Evolutionary conservation across 2,888 invertebrate genomes (phyloP).

Genomic region (Eurois occulta): DNA sequence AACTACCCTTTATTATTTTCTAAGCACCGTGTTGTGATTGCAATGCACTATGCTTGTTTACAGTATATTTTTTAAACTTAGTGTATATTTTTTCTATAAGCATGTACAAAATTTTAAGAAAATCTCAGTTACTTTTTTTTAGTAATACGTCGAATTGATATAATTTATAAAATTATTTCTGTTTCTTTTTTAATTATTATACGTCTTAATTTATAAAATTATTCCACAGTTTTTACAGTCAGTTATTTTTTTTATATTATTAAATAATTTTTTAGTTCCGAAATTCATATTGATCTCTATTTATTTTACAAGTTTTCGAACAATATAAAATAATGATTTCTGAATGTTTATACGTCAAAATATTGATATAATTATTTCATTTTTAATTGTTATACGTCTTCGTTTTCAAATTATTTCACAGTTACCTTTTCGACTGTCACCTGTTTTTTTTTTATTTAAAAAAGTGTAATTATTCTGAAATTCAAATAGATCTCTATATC

Average conservation of each 20-base stretch:
- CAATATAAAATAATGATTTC: not conserved
- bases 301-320: not conserved
- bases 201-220: not conserved
- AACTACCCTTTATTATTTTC: conserved; percentile 22
- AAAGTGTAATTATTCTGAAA: not conserved
- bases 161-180: conserved; percentile 17
- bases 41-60: conserved; percentile 50
- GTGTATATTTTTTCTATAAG: conserved; percentile 45
- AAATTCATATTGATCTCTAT: not conserved
- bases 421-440: conserved; percentile 2
- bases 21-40: conserved; percentile 46
- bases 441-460: not conserved
- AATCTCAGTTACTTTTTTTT: conserved; percentile 25
- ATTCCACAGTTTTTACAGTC: not conserved
- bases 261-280: not conserved
- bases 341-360: not conserved
- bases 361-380: not conserved
- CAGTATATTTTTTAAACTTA: conserved; percentile 48
- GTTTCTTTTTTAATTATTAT: not conserved
- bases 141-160: not conserved
- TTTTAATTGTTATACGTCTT: not conserved
- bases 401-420: conserved; percentile 6
- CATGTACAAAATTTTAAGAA: conserved; percentile 28
- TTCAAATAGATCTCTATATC: not conserved
- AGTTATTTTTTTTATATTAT: not conserved